phyloP scores from a whole-genome alignment of 2,888 invertebrate genomes.

The Philonicus albiceps region DNA sequence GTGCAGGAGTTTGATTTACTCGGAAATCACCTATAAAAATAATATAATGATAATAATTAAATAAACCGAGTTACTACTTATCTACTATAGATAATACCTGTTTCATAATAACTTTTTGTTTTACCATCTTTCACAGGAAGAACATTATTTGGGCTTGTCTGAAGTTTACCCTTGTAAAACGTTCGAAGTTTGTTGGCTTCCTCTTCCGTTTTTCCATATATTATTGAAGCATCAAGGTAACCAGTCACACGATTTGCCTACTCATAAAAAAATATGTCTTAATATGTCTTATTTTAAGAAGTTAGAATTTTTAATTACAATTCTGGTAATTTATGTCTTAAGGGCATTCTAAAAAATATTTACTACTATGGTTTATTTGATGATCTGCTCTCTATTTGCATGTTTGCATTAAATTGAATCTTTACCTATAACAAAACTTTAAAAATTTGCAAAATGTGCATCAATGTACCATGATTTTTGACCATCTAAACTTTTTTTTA shows the following conservation, averaged over 20 bases:
- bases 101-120: slow-evolving; percentile 63
- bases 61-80: background rate
- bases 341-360: too few relatives aligned
- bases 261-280: too few relatives aligned
- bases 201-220: slow-evolving; percentile 50
- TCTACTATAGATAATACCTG: slow-evolving; percentile 57
- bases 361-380: too few relatives aligned
- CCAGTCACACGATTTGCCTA: slow-evolving; percentile 54
- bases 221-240: slow-evolving; percentile 60
- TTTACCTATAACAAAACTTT: too few relatives aligned
- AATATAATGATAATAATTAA: slow-evolving; percentile 52
- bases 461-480: too few relatives aligned
- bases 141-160: slow-evolving; percentile 61
- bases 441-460: too few relatives aligned
- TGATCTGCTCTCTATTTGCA: too few relatives aligned
- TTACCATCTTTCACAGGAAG: slow-evolving; percentile 54
- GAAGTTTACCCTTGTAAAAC: slow-evolving; percentile 63
- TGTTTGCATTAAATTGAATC: too few relatives aligned
- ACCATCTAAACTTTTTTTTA: too few relatives aligned
- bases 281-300: too few relatives aligned
- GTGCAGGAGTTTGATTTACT: slow-evolving; percentile 67
- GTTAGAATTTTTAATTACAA: too few relatives aligned
- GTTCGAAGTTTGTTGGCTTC: slow-evolving; percentile 59
- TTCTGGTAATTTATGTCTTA: too few relatives aligned
- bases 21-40: slow-evolving; percentile 65